Conservation (phyloP, 1,140 invertebrate genomes). For the Lepidurus arcticus region DNA sequence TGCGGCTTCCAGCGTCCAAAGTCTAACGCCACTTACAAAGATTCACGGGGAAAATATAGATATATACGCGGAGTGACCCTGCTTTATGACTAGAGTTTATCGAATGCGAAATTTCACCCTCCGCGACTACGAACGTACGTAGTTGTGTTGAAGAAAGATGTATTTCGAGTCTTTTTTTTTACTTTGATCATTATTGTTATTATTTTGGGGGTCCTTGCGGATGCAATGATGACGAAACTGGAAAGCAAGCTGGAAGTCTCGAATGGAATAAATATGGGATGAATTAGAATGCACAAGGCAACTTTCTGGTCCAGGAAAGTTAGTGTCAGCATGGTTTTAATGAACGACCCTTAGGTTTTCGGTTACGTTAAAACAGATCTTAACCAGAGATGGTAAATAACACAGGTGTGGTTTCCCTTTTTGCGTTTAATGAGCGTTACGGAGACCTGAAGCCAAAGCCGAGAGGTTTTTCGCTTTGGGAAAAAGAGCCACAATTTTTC, state of each 20-base stretch:
- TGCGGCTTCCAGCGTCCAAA: not conserved
- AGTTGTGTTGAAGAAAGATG: too few species aligned
- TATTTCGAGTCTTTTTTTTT: too few species aligned
- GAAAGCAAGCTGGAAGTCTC: not conserved
- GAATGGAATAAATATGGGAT: not conserved
- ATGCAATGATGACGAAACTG: too few species aligned
- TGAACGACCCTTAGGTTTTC: slow-evolving; percentile 7
- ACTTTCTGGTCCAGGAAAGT: not conserved
- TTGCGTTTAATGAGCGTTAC: not conserved
- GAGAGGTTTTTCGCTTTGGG: not conserved
- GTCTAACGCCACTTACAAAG: not conserved
- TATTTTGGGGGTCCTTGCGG: too few species aligned
- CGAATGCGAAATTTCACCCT: not conserved
- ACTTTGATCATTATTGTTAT: too few species aligned
- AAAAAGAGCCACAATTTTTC: not conserved
- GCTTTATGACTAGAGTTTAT: not conserved
- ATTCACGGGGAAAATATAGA: not conserved
- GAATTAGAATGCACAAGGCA: slow-evolving; percentile 9
- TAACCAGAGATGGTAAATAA: slow-evolving; percentile 9
- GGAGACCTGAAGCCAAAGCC: not conserved
- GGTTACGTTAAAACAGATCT: not conserved
- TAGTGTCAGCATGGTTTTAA: not conserved
- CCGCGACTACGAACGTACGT: too few species aligned
- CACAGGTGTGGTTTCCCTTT: slow-evolving; percentile 4
- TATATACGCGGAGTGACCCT: not conserved